These are phyloP conservation scores for Enteromius anoplus DNA, from an alignment of 2,797 vertebrate genomes.

Conservation along the genomic window DNA sequence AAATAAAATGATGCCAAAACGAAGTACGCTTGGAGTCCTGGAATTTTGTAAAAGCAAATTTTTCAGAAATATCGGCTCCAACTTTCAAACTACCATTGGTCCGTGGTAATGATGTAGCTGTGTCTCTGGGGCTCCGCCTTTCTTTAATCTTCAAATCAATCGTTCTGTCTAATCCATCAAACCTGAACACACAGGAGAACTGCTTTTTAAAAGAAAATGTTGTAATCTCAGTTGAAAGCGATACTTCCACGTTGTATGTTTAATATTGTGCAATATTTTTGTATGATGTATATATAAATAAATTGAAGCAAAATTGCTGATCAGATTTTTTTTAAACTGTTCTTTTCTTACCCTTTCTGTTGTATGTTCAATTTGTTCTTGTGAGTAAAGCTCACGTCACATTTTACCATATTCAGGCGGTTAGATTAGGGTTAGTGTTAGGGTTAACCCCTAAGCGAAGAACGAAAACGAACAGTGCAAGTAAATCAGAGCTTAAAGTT, in stretches of 20 bases:
- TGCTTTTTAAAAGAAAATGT: background rate
- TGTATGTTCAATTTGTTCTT: background rate
- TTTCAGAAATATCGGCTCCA: background rate
- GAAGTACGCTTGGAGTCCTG: background rate
- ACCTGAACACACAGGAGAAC: background rate
- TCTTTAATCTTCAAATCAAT: background rate
- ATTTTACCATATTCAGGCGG: background rate
- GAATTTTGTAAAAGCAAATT: background rate
- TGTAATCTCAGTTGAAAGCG: background rate
- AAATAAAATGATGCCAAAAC: background rate
- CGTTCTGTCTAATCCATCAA: background rate
- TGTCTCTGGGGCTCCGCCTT: slow-evolving; percentile 1
- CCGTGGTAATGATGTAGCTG: background rate
- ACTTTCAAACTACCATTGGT: background rate
- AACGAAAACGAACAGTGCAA: background rate
- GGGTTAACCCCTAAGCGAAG: background rate
- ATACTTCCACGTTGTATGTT: background rate
- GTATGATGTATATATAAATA: background rate
- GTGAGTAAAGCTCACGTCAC: background rate
- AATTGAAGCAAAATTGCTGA: background rate
- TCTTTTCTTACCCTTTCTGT: background rate
- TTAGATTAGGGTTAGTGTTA: background rate
- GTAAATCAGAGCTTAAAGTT: background rate
- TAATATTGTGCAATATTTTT: background rate
- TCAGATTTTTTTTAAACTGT: background rate